These are phyloP conservation scores for Gymnarchus niloticus DNA, from an alignment of 2,113 vertebrate species.

Conservation along the genomic window DNA sequence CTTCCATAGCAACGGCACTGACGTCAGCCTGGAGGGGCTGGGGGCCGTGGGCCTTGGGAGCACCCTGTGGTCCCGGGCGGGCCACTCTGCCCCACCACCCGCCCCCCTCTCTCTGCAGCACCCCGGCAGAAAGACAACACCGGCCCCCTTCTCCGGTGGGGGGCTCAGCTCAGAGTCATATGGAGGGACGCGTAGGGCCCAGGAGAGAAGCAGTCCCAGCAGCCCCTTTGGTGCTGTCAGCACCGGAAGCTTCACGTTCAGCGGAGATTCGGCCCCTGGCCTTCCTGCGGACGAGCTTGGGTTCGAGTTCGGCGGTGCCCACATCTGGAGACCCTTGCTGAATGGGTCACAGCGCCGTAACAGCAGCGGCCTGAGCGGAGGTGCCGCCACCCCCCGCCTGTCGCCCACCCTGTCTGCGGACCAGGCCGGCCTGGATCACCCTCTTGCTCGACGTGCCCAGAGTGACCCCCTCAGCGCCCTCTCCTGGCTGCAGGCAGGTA, in stretches of 20 bases:
- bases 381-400: constrained; percentile 67
- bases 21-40: constrained; percentile 86
- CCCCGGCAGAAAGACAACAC: constrained; percentile 57
- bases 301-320: constrained; percentile 75
- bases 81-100: constrained; percentile 31
- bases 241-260: constrained; percentile 64
- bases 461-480: constrained; percentile 79
- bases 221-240: constrained; percentile 66
- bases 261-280: constrained; percentile 51
- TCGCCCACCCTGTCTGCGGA: constrained; percentile 68
- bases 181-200: constrained; percentile 55
- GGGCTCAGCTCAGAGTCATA: constrained; percentile 63
- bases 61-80: constrained; percentile 77
- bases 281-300: constrained; percentile 70
- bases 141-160: constrained; percentile 53
- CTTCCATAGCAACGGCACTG: constrained; percentile 95
- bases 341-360: constrained; percentile 55
- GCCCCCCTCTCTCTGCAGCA: constrained; percentile 37
- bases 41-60: constrained; percentile 65
- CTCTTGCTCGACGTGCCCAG: constrained; percentile 74
- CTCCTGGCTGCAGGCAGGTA: constrained; percentile 77
- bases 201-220: constrained; percentile 74
- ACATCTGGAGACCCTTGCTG: constrained; percentile 85
- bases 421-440: constrained; percentile 67
- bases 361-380: constrained; percentile 69